Evolutionary conservation across 1,140 invertebrate species (phyloP), one percentile per base, ranked within the genome.

Genomic region (Stegodyphus mimosarum): DNA sequence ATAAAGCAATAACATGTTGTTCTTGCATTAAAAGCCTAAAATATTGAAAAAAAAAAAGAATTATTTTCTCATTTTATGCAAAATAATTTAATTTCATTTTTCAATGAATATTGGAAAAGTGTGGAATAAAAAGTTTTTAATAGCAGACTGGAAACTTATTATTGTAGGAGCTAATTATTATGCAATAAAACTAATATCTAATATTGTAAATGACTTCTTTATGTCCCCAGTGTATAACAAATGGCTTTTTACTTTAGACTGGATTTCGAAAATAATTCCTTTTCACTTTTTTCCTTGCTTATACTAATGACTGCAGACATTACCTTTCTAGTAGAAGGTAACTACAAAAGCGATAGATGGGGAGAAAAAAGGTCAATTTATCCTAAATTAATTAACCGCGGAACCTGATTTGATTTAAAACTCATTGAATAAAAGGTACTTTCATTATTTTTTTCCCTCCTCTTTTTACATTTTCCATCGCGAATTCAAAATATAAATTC

Each of bases 321-420:
- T 33, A 71, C 17, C 67, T 69, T 52, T 13, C 10, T 63, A 48
- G 63, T 81, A 18, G 55, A 18, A 72, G 18, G 50, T 18, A 15
- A n/a, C 17, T 6, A 60, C 9, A 15, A 15, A 60, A 60, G 15
- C 9, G 15, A 60, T 10, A 67, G n/a, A 17, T n/a, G 7, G 64
- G 11, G 17, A 6, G 4, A 55, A 69, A n/a, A 75, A 10, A 84
- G 55, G 15, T n/a, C 53, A 79, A 79, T 72, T 18, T 33, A 52
- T 60, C 69, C 51, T 84, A 75, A 84, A 84, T 84, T 84, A 84
- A 84, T 84, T 84, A 84, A 76, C 81, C 81, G 18, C 72, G 76
- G 69, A 84, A 84, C 81, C 66, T 76, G 81, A 84, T 75, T 84
- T 84, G 73, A 84, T 84, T 84, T 70, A 76, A 84, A 18, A 48